phyloP scores from a whole-genome alignment of 2,797 vertebrate genomes.

The Catostomus latipinnis region DNA sequence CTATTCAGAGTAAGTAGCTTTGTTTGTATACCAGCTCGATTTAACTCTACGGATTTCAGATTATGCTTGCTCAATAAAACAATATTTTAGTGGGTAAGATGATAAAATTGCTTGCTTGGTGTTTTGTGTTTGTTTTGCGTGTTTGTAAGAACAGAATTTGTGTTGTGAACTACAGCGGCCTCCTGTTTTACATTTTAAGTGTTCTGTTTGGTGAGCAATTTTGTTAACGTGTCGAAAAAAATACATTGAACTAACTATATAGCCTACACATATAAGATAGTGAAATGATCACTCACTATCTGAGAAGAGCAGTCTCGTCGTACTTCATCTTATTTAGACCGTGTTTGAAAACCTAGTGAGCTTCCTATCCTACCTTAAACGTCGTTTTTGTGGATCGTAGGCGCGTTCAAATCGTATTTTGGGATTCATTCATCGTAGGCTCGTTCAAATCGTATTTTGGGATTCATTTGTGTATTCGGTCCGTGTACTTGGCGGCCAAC shows the following conservation, averaged over 20 bases:
- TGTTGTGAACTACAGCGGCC: conserved; percentile 27
- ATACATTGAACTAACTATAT: too few relatives aligned
- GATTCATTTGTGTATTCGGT: too few relatives aligned
- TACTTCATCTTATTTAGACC: neutral
- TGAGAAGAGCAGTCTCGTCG: neutral
- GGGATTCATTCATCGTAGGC: too few relatives aligned
- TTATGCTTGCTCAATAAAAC: neutral
- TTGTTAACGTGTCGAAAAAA: neutral
- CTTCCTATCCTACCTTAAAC: neutral
- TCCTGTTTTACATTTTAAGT: neutral
- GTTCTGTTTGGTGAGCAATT: neutral
- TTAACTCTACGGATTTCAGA: neutral
- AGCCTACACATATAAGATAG: neutral
- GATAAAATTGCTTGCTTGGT: neutral
- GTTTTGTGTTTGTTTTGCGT: conserved; percentile 3
- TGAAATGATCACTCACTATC: neutral
- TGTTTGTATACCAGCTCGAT: conserved; percentile 14
- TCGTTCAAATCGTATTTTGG: neutral
- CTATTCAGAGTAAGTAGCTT: conserved; percentile 60
- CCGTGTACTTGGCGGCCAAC: too few relatives aligned
- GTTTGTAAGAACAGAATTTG: neutral
- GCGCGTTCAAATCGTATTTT: neutral
- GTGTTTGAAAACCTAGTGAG: neutral
- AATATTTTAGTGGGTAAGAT: neutral
- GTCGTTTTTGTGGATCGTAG: neutral